Percentiles rank a stretch among this genome's conserved stretches.
Conservation (phyloP, 2,113 vertebrate genomes). For the Callipepla squamata region DNA sequence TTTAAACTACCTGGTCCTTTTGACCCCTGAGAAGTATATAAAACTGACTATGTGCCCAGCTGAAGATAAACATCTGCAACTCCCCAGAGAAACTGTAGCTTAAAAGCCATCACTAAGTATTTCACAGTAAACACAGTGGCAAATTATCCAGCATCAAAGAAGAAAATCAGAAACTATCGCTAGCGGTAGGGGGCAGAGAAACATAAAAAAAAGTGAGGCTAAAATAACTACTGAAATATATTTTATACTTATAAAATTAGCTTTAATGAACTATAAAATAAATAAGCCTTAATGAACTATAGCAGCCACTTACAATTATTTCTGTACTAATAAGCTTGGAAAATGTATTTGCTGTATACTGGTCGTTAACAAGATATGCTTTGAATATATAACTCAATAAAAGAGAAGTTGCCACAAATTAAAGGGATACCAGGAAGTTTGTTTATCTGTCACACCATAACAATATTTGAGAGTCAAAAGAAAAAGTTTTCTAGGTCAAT, state of each 20-base stretch:
- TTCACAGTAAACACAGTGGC: not conserved
- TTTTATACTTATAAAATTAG: conserved; percentile 43
- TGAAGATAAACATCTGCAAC: not conserved
- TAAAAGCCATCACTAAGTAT: not conserved
- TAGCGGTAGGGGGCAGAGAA: conserved; percentile 51
- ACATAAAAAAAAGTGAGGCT: not conserved
- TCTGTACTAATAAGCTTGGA: conserved; percentile 35
- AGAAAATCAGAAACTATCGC: not conserved
- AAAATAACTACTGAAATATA: conserved; percentile 22
- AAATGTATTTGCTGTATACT: not conserved
- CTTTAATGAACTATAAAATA: conserved; percentile 58
- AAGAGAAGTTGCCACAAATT: not conserved
- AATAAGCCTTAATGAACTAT: conserved; percentile 58
- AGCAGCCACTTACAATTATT: conserved; percentile 46
- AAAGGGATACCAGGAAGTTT: not conserved
- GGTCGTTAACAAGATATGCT: conserved; percentile 1
- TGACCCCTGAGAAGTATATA: not conserved
- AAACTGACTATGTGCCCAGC: not conserved
- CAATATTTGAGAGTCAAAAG: not conserved
- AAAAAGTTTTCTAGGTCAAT: not conserved
- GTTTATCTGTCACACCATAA: not conserved
- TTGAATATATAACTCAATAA: conserved; percentile 28
- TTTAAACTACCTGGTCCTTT: not conserved
- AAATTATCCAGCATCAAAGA: not conserved
- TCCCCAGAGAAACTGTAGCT: not conserved